Conservation (phyloP, 2,888 invertebrate genomes). For the Dicyrtoma fusca region DNA sequence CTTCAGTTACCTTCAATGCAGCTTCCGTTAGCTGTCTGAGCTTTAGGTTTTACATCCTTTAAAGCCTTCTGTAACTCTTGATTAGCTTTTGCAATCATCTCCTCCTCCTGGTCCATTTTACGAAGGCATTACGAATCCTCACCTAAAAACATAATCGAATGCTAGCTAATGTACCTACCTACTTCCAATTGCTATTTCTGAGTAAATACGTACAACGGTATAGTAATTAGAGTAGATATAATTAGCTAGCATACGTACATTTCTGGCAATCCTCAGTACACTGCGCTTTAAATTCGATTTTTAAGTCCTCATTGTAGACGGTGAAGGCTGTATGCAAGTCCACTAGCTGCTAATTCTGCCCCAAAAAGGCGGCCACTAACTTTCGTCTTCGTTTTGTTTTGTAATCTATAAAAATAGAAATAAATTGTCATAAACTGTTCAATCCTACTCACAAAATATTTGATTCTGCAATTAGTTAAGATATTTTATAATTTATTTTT, state of each 20-base stretch:
- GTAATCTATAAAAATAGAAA: constrained; percentile 14
- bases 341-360: constrained; percentile 30
- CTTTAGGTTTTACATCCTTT: constrained; percentile 53
- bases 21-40: constrained; percentile 52
- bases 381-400: constrained; percentile 19
- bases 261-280: constrained; percentile 33
- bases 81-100: constrained; percentile 53
- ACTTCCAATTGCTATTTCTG: no score
- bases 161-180: no score
- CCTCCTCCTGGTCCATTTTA: constrained; percentile 52
- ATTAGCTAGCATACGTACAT: constrained; percentile 23
- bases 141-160: constrained; percentile 10
- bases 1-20: constrained; percentile 48
- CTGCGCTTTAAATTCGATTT: constrained; percentile 24
- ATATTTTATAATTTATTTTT: no score
- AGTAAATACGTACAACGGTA: no score
- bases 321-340: constrained; percentile 26
- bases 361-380: constrained; percentile 28
- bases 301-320: constrained; percentile 22
- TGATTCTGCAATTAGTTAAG: background rate
- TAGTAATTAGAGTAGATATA: no score
- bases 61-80: constrained; percentile 51
- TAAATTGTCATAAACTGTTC: background rate
- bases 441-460: background rate
- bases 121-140: constrained; percentile 51